phyloP scores from a whole-genome alignment of 1,140 invertebrate genomes.

The Drosophila kurseongensis region DNA sequence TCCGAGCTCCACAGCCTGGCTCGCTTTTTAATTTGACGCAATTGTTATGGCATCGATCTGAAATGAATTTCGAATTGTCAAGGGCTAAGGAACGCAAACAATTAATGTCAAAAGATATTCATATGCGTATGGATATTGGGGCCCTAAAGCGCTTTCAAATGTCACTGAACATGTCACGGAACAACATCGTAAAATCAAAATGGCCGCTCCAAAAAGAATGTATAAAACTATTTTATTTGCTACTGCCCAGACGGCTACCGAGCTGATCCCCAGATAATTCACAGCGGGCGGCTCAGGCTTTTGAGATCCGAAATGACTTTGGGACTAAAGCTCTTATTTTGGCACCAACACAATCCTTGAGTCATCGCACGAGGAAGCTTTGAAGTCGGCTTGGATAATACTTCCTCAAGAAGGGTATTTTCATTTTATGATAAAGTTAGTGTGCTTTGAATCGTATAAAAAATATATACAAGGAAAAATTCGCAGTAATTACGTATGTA shows the following conservation, averaged over 20 bases:
- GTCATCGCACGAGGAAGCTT: constrained; percentile 21
- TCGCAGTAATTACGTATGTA: too few species aligned
- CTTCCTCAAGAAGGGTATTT: neutral
- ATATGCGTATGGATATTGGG: constrained; percentile 44
- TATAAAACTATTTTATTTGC: constrained; percentile 42
- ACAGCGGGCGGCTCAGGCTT: constrained; percentile 32
- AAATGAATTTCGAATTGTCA: constrained; percentile 69
- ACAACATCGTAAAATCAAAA: constrained; percentile 39
- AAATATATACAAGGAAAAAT: too few species aligned
- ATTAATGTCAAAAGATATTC: constrained; percentile 72
- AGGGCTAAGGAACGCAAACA: constrained; percentile 67
- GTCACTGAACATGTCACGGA: constrained; percentile 64
- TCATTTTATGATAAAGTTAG: neutral
- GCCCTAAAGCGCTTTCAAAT: constrained; percentile 72
- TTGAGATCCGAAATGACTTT: constrained; percentile 21
- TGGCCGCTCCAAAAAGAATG: constrained; percentile 54
- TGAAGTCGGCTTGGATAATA: too few species aligned
- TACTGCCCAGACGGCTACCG: constrained; percentile 46
- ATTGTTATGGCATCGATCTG: constrained; percentile 72
- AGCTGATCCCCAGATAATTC: constrained; percentile 40
- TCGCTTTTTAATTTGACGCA: constrained; percentile 78
- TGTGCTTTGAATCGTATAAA: neutral
- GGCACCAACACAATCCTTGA: constrained; percentile 38
- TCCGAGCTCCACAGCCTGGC: constrained; percentile 25
- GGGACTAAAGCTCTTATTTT: constrained; percentile 27